Percentiles rank a stretch among this genome's conserved stretches.
Evolutionary conservation across 2,113 vertebrate genomes (phyloP).

Genomic region (Tor tambroides): DNA sequence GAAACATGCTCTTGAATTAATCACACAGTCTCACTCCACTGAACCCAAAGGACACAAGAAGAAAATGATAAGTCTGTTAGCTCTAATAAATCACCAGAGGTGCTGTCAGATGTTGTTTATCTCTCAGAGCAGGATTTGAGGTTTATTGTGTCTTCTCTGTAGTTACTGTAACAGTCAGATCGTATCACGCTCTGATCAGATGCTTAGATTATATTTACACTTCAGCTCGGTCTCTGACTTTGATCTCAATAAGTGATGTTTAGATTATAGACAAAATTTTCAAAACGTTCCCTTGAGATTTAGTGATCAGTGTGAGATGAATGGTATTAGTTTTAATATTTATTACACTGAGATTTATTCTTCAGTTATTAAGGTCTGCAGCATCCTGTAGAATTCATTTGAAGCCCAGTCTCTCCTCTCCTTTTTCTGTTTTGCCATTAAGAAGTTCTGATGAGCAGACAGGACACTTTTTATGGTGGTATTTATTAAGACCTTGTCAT

Average conservation of each 20-base stretch:
- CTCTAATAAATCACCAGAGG: conserved; percentile 10
- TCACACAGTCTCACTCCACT: background rate
- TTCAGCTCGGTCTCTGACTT: background rate
- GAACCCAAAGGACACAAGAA: conserved; percentile 5
- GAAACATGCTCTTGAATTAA: background rate
- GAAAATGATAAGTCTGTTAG: background rate
- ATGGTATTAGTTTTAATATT: background rate
- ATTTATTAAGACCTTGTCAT: background rate
- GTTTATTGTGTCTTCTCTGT: background rate
- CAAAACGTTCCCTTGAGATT: background rate
- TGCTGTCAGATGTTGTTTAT: background rate
- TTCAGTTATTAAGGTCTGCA: background rate
- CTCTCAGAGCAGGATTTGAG: background rate
- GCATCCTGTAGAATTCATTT: background rate
- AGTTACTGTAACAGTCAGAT: conserved; percentile 7
- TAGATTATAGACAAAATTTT: background rate
- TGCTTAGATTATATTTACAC: background rate
- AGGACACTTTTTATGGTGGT: background rate
- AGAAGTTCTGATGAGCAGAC: background rate
- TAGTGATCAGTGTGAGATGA: background rate
- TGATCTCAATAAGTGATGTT: background rate
- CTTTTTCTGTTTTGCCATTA: background rate
- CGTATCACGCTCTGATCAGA: conserved; percentile 1
- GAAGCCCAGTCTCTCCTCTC: background rate
- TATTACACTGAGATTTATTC: background rate